Conservation (phyloP, 1,140 invertebrate species). For the Pristionchus pacificus region DNA sequence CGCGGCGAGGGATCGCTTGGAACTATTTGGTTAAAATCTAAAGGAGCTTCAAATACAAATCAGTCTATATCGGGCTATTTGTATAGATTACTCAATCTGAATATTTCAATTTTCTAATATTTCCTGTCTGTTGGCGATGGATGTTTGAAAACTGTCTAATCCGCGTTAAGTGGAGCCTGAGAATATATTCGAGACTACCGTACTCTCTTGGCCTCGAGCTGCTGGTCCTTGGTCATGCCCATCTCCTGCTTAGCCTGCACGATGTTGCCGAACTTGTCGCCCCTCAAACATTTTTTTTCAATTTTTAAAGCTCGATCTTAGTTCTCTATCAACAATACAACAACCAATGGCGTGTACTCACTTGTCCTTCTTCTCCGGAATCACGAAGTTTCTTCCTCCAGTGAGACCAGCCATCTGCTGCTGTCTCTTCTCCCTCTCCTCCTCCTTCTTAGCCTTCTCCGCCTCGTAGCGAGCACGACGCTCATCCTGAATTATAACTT, state of each 20-base stretch:
- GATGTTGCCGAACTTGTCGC: constrained; percentile 70
- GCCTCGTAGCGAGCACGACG: constrained; percentile 36
- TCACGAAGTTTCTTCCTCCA: constrained; percentile 64
- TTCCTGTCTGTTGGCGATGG: too few relatives aligned
- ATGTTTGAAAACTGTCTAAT: too few relatives aligned
- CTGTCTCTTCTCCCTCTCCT: constrained; percentile 50
- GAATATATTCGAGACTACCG: too few relatives aligned
- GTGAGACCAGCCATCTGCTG: constrained; percentile 53
- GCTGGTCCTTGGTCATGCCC: constrained; percentile 96
- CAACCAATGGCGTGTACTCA: not conserved
- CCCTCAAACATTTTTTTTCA: constrained; percentile 58
- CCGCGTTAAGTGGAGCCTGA: too few relatives aligned
- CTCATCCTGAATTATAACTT: constrained; percentile 32
- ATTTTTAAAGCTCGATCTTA: constrained; percentile 44
- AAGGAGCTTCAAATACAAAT: too few relatives aligned
- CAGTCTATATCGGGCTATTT: too few relatives aligned
- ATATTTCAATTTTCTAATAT: too few relatives aligned
- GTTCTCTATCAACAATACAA: not conserved
- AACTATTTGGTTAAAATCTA: too few relatives aligned
- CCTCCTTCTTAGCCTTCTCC: constrained; percentile 43
- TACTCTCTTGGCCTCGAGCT: constrained; percentile 82
- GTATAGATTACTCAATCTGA: too few relatives aligned
- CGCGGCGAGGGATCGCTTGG: too few relatives aligned
- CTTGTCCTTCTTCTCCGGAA: constrained; percentile 44
- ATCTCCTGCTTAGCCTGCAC: constrained; percentile 83